Percentiles rank a stretch among this genome's conserved stretches.
Evolutionary conservation across 2,888 invertebrate genomes (phyloP).

Genomic region (Polydrusus pterygomalis): DNA sequence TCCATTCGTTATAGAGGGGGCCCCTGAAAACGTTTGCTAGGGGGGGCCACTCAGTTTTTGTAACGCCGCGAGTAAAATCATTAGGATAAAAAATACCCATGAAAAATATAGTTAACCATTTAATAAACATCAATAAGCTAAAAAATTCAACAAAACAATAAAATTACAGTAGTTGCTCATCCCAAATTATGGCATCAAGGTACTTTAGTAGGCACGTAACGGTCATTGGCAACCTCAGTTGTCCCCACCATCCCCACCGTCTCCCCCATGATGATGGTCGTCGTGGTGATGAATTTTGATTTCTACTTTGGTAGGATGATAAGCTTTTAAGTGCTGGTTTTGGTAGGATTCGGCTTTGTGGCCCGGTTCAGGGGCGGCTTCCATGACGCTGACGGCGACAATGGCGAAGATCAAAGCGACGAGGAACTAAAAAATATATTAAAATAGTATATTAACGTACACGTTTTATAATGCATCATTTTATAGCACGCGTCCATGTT

Average conservation of each 20-base stretch:
- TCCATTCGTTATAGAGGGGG: too few species aligned
- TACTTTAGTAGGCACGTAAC: neutral
- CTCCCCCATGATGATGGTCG: neutral
- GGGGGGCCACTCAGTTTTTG: too few species aligned
- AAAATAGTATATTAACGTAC: too few species aligned
- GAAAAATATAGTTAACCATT: conserved; percentile 1
- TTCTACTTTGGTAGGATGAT: conserved; percentile 57
- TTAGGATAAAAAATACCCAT: neutral
- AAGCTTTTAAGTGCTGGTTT: conserved; percentile 54
- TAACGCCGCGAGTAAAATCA: too few species aligned
- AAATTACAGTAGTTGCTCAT: conserved; percentile 29
- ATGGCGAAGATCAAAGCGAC: conserved; percentile 40
- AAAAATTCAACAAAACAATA: conserved; percentile 16
- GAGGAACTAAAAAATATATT: conserved; percentile 23
- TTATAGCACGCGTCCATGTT: too few species aligned
- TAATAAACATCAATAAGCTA: conserved; percentile 18
- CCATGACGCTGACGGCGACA: conserved; percentile 32
- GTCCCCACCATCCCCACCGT: neutral
- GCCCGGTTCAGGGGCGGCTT: conserved; percentile 28
- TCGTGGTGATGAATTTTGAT: conserved; percentile 40
- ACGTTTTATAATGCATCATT: too few species aligned
- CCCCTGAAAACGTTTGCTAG: too few species aligned
- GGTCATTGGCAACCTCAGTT: neutral
- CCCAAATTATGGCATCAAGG: conserved; percentile 3
- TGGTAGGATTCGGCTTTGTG: conserved; percentile 57